Evolutionary conservation across 2,797 vertebrate genomes (phyloP).

Genomic region (Hydrolagus colliei): DNA sequence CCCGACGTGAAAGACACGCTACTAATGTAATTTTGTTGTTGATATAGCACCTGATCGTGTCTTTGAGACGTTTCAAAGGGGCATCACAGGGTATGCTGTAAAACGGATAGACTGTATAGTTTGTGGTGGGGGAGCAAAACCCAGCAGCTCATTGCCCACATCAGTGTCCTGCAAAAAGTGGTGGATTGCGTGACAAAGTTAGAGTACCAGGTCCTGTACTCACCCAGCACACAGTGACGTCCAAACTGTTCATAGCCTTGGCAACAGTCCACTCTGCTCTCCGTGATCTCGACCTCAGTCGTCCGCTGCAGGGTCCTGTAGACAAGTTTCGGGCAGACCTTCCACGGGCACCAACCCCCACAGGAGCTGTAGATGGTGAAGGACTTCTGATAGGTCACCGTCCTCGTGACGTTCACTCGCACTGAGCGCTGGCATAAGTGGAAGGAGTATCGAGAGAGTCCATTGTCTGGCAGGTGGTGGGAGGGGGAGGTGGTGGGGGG

Average conservation of each 20-base stretch:
- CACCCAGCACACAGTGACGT: conserved; percentile 71
- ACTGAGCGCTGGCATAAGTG: conserved; percentile 63
- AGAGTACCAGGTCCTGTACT: conserved; percentile 46
- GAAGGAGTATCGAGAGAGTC: conserved; percentile 63
- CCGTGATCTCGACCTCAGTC: conserved; percentile 46
- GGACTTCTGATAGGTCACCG: conserved; percentile 53
- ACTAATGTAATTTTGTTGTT: too few relatives aligned
- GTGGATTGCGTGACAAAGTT: not conserved
- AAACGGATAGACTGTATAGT: too few relatives aligned
- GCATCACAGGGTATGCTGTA: too few relatives aligned
- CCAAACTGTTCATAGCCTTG: conserved; percentile 73
- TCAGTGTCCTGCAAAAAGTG: too few relatives aligned
- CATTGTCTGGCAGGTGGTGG: conserved; percentile 51
- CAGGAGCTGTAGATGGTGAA: conserved; percentile 54
- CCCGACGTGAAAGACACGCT: too few relatives aligned
- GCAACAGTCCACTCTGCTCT: conserved; percentile 67
- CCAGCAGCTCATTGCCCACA: too few relatives aligned
- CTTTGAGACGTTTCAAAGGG: too few relatives aligned
- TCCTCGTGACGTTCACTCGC: conserved; percentile 50
- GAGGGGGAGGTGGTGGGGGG: too few relatives aligned
- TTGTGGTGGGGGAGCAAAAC: too few relatives aligned
- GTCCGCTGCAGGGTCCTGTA: conserved; percentile 53
- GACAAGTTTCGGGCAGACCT: conserved; percentile 55
- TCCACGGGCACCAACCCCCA: conserved; percentile 72
- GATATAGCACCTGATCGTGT: too few relatives aligned